Base-by-base conservation (phyloP, 1,140 invertebrate genomes). In the Drosophila athabasca region DNA sequence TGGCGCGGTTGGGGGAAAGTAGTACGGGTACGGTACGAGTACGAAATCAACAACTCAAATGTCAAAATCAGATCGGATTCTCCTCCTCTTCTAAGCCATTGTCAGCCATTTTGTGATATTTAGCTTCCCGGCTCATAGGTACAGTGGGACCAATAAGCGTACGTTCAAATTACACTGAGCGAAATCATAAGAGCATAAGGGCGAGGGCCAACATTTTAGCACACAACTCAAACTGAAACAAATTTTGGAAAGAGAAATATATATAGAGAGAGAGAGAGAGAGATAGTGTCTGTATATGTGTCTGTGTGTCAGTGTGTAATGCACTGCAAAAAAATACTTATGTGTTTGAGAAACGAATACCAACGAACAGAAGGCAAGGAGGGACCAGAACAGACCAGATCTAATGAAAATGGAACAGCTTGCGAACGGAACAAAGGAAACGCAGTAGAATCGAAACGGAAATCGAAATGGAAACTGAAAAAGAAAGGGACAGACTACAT, bases 131-230 rank as follows among this genome's bases (percentile, higher is more conserved):
- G 19, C 62, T 66, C 24, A 19, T 43, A 15, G 55, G 3, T 58
- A 45, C 41, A 45, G 17, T 22, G 51, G 45, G 66, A 44, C 35
- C 64, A 69, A 69, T 31, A 69, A 69, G 66, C 66, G 45, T 69
- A 62, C 50, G 43, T 62, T 61, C 15, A 54, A 77, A 69, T 24
- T 70, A 71, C 66, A 66, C 65, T 73, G 74, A 62, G 57, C 62
- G 59, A 82, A 78, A 74, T 72, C 24, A 71, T 71, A 71, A 71
- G 55, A 68, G 64, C 66, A 69, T 69, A 49, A 45, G 62, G 22
- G 17, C 50, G 26, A 15, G 15, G 51, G 52, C 6, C 54, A 44
- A 43, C 24, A 19, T 49, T 69, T 29, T 51, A 62, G 53, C 60
- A 62, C 68, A 60, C 68, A 74, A 58, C 48, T 5, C 4, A 57